Evolutionary conservation across 2,113 vertebrate species (phyloP).

Genomic region (Ahaetulla prasina): DNA sequence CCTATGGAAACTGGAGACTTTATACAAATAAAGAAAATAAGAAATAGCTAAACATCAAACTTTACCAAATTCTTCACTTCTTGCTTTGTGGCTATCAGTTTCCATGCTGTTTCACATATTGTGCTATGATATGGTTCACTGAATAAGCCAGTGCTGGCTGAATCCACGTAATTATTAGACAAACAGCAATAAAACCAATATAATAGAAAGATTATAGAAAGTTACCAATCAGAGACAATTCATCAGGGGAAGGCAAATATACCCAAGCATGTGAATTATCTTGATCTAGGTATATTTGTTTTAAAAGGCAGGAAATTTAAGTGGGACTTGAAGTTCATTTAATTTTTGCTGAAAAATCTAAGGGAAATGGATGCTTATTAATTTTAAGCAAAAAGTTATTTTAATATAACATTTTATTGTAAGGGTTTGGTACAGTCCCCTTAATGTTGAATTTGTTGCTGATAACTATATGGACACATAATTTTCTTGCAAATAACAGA

Average conservation of each 20-base stretch:
- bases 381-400: neutral
- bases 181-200: neutral
- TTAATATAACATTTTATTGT: neutral
- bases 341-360: neutral
- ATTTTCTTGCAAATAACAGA: neutral
- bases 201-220: neutral
- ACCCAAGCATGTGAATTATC: neutral
- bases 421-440: neutral
- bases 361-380: neutral
- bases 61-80: neutral
- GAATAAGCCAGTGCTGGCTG: neutral
- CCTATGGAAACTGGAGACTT: neutral
- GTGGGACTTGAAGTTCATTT: neutral
- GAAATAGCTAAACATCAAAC: neutral
- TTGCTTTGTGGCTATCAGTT: neutral
- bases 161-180: neutral
- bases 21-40: neutral
- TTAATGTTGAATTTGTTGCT: neutral
- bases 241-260: neutral
- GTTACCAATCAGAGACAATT: neutral
- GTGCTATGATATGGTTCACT: neutral
- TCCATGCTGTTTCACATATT: neutral
- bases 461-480: neutral
- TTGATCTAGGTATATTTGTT: neutral
- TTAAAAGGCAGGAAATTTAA: neutral